Conservation (phyloP, 2,888 invertebrate genomes). For the Dryadula phaetusa region DNA sequence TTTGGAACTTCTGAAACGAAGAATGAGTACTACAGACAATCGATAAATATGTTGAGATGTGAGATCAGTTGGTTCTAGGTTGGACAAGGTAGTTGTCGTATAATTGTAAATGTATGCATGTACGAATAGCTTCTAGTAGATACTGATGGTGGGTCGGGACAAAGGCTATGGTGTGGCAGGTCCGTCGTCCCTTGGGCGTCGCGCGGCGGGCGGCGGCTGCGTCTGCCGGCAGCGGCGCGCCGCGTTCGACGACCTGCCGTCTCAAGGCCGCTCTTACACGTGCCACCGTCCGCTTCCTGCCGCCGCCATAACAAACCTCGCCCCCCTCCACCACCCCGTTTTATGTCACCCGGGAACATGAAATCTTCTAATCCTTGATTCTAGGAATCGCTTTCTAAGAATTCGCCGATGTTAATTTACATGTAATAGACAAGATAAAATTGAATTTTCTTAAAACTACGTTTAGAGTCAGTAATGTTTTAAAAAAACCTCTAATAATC, state of each 20-base stretch:
- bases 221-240: conserved; percentile 61
- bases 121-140: conserved; percentile 28
- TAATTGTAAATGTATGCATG: neutral
- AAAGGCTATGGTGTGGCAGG: conserved; percentile 52
- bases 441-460: conserved; percentile 15
- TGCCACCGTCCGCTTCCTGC: conserved; percentile 77
- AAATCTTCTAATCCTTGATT: conserved; percentile 51
- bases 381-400: conserved; percentile 45
- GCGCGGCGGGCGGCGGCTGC: conserved; percentile 51
- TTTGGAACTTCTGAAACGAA: conserved; percentile 14
- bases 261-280: conserved; percentile 82
- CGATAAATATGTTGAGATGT: neutral
- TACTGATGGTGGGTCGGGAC: conserved; percentile 49
- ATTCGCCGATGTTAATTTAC: conserved; percentile 41
- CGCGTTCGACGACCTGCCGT: conserved; percentile 78
- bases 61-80: conserved; percentile 6
- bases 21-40: conserved; percentile 4
- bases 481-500: neutral
- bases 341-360: conserved; percentile 50
- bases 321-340: conserved; percentile 64
- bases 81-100: neutral
- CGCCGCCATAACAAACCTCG: conserved; percentile 80
- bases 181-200: conserved; percentile 43
- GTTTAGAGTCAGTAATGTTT: neutral
- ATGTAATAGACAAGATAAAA: conserved; percentile 35